phyloP scores from a whole-genome alignment of 2,888 invertebrate genomes.

The Taphrorychus bicolor region DNA sequence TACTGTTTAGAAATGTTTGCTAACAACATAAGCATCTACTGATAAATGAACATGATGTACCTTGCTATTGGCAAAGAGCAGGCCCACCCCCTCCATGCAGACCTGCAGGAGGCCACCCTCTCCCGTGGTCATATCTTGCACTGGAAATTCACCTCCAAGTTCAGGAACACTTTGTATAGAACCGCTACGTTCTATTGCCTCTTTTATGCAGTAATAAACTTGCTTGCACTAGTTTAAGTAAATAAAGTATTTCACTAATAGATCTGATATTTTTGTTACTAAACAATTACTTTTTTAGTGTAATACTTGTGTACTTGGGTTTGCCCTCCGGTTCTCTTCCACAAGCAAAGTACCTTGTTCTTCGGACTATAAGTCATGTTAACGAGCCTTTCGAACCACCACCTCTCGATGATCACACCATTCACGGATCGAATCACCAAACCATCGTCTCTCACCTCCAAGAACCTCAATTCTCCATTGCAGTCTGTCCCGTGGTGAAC shows the following conservation, averaged over 20 bases:
- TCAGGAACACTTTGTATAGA: slow-evolving; percentile 72
- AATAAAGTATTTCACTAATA: neutral
- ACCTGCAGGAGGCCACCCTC: slow-evolving; percentile 98
- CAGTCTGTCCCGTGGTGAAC: slow-evolving; percentile 97
- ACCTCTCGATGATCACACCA: slow-evolving; percentile 90
- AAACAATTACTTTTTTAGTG: slow-evolving; percentile 87
- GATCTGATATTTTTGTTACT: too few species aligned
- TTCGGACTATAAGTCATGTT: slow-evolving; percentile 99
- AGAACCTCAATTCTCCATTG: slow-evolving; percentile 81
- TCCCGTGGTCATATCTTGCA: slow-evolving; percentile 95
- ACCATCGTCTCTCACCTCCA: slow-evolving; percentile 97
- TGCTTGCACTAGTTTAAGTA: slow-evolving; percentile 90
- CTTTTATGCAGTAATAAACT: slow-evolving; percentile 97
- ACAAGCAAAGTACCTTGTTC: slow-evolving; percentile 95
- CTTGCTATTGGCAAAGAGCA: slow-evolving; percentile 99
- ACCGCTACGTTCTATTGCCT: slow-evolving; percentile 95
- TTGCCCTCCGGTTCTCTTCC: slow-evolving; percentile 94
- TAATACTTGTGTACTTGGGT: slow-evolving; percentile 98
- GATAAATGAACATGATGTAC: slow-evolving; percentile 64
- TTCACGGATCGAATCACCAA: slow-evolving; percentile 81
- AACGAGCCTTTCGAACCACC: slow-evolving; percentile 99
- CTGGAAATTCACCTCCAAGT: slow-evolving; percentile 96
- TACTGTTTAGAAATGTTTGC: neutral
- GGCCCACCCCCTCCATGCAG: slow-evolving; percentile 99
- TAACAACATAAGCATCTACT: slow-evolving; percentile 2